Conservation (phyloP, 1,140 invertebrate genomes). For the Trissolcus basalis region DNA sequence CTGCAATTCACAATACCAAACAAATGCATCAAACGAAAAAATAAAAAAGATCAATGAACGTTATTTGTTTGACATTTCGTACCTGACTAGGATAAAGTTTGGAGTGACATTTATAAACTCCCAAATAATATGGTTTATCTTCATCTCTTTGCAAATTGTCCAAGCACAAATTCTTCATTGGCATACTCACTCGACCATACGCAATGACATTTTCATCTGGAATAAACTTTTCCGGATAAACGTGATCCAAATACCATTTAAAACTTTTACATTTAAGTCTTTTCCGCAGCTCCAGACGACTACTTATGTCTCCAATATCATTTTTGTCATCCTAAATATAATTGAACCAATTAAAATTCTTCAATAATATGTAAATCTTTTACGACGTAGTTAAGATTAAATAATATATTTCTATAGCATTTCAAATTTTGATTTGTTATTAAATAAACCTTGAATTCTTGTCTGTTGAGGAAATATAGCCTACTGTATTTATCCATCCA, state of each 20-base stretch:
- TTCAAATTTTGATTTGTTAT: conserved; percentile 8
- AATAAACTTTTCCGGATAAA: conserved; percentile 92
- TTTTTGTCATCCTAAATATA: conserved; percentile 73
- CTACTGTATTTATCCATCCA: conserved; percentile 98
- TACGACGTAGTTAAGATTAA: no score
- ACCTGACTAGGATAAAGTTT: conserved; percentile 78
- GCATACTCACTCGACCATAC: conserved; percentile 81
- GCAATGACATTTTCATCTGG: conserved; percentile 86
- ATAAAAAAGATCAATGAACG: not conserved
- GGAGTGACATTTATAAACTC: conserved; percentile 86
- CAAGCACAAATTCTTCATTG: conserved; percentile 80
- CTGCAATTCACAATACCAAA: conserved; percentile 73
- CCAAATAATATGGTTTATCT: conserved; percentile 82
- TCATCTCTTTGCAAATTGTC: conserved; percentile 86
- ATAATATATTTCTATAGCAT: no score
- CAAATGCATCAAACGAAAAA: not conserved
- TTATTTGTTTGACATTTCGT: not conserved
- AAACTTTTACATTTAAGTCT: conserved; percentile 87
- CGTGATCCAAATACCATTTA: conserved; percentile 87
- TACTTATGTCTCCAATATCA: conserved; percentile 83
- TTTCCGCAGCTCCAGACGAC: conserved; percentile 82
- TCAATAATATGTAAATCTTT: no score
- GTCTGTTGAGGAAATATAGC: conserved; percentile 88
- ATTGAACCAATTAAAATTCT: no score
- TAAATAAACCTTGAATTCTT: conserved; percentile 82